A percentile compares a stretch with the other conserved stretches of the same genome.
phyloP scores from a whole-genome alignment of 2,888 invertebrate genomes.

The Folsomia candida region DNA sequence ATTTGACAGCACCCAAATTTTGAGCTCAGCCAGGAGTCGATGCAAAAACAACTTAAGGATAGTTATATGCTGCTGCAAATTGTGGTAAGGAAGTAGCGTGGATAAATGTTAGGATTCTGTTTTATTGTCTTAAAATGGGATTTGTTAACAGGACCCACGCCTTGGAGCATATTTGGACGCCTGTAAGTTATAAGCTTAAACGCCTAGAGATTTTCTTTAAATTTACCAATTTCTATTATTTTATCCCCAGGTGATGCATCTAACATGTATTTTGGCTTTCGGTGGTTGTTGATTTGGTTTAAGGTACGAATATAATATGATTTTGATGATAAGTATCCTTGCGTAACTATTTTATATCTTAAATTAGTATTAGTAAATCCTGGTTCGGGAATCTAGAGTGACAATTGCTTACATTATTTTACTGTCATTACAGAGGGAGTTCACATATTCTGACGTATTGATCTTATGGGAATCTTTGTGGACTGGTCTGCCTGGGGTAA shows the following conservation, averaged over 20 bases:
- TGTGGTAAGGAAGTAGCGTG: too few relatives aligned
- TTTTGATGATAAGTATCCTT: not conserved
- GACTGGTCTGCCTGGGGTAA: constrained; percentile 90
- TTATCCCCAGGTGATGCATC: too few relatives aligned
- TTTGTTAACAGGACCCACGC: too few relatives aligned
- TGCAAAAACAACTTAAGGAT: constrained; percentile 87
- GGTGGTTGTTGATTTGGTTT: constrained; percentile 94
- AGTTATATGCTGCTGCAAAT: constrained; percentile 76
- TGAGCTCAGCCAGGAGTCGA: constrained; percentile 93
- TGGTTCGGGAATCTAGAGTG: not conserved
- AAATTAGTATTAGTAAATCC: not conserved
- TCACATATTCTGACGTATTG: constrained; percentile 80
- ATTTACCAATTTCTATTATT: too few relatives aligned
- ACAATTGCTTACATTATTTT: not conserved
- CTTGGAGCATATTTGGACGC: constrained; percentile 80
- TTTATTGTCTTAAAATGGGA: too few relatives aligned
- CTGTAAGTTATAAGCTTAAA: too few relatives aligned
- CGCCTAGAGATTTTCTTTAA: too few relatives aligned
- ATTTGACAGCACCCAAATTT: constrained; percentile 78
- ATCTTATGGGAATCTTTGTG: constrained; percentile 91
- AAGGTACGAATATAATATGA: constrained; percentile 54
- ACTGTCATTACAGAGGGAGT: constrained; percentile 68
- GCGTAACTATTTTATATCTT: not conserved
- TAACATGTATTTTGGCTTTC: constrained; percentile 98
- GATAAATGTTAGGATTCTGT: too few relatives aligned